Evolutionary conservation across 2,888 invertebrate genomes (phyloP), one percentile per base, ranked within the genome.

Genomic region (Pedicia rivosa): DNA sequence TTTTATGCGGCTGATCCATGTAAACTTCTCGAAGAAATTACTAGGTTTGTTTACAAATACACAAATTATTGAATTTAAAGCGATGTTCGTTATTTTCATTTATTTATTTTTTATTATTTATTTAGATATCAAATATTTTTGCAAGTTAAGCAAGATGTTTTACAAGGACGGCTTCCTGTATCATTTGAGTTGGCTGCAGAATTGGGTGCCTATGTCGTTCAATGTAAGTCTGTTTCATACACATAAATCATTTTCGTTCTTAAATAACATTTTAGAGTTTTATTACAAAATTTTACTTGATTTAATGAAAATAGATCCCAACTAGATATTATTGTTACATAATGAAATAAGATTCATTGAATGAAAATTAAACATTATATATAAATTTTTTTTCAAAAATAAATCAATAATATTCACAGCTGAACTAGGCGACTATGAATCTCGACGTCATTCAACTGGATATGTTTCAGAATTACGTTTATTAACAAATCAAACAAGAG

Each of bases 1-100:
- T 95, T 92, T 63, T 95, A 95, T 63, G 90, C 92, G 3, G 88
- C 88, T 2, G 94, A 95, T 65, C 94, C 94, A 2, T 92, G 92
- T 66, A 92, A 92, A 60, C 70, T 95, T 41, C 68, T 87, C 42
- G 94, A 94, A 65, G 94, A 95, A 68, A 91, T 92, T 51, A 94
- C 94, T 40, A 76, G 91, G 90, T 90, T 66, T 59, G 56, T 43
- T 34, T n/a, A n/a, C n/a, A n/a, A n/a, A n/a, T n/a, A n/a, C n/a
- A n/a, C 27, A 15, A 30, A 30, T 4, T n/a, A 5, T 27, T 4
- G 27, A 3, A 7, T 3, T 9, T 7, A n/a, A 20, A 20, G 5
- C 20, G 20, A 20, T 8, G 20, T 20, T 20, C 5, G 20, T 12
- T 27, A 27, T 27, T 4, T 27, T n/a, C 7, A 27, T 12, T 7